Conservation (phyloP, 2,888 invertebrate genomes). For the Metacarcinus magister region DNA sequence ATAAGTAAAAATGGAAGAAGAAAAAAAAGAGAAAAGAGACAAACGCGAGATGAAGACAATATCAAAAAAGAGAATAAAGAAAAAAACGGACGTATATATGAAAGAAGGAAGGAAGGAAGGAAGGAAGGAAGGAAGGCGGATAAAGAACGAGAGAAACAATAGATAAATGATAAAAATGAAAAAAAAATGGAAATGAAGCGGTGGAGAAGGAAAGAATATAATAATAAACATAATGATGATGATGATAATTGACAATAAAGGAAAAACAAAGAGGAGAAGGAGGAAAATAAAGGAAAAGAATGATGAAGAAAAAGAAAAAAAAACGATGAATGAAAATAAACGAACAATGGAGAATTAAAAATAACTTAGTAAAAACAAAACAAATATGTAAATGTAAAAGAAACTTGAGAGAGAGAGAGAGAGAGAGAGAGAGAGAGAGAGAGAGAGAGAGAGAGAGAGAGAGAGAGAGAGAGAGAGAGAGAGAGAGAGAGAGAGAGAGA, state of each 20-base stretch:
- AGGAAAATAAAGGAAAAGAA: not conserved
- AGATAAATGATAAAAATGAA: not conserved
- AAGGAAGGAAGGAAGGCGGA: too few relatives aligned
- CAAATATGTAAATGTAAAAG: too few relatives aligned
- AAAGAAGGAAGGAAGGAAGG: not conserved
- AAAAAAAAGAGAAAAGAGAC: not conserved
- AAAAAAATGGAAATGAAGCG: not conserved
- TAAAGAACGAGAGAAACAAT: not conserved
- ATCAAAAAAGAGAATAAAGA: not conserved
- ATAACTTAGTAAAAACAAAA: not conserved
- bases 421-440: not conserved
- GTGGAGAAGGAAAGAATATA: not conserved
- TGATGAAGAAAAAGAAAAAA: not conserved
- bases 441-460: not conserved
- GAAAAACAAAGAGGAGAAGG: not conserved
- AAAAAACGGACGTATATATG: not conserved
- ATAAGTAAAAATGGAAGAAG: not conserved
- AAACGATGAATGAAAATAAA: not conserved
- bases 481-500: conserved; percentile 26
- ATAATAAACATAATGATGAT: not conserved
- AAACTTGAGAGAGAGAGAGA: too few relatives aligned
- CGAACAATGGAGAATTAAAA: too few relatives aligned
- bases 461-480: conserved; percentile 26
- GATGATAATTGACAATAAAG: not conserved
- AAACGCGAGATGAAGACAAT: not conserved